Conservation (phyloP, 2,888 invertebrate genomes). For the Aelia acuminata region DNA sequence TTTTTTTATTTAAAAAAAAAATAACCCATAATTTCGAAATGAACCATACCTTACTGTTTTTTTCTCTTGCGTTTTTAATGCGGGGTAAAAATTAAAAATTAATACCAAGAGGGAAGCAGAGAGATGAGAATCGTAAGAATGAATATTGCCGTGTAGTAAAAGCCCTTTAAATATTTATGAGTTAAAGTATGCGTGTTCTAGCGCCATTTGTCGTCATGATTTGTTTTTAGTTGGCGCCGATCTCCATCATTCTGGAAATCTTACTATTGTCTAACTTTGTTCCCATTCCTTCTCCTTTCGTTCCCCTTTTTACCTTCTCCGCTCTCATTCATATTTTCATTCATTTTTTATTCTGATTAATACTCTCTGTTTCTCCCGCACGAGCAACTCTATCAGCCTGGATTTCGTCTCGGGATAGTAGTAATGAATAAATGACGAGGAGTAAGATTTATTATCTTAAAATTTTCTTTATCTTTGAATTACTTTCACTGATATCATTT, state of each 20-base stretch:
- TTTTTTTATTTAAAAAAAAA: no score
- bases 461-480: neutral
- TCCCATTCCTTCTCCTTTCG: constrained; percentile 26
- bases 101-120: neutral
- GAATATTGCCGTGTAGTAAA: constrained; percentile 35
- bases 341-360: constrained; percentile 39
- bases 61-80: neutral
- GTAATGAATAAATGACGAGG: neutral
- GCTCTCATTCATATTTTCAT: constrained; percentile 47
- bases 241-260: constrained; percentile 35
- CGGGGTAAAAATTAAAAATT: neutral
- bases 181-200: neutral
- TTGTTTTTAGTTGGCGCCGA: constrained; percentile 24
- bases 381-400: neutral
- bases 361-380: neutral
- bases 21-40: no score
- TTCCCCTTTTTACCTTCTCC: neutral
- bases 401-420: neutral
- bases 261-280: constrained; percentile 29
- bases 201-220: constrained; percentile 12
- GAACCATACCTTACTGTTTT: no score
- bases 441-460: neutral
- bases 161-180: constrained; percentile 33
- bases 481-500: neutral
- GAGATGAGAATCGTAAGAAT: constrained; percentile 28